Evolutionary conservation across 2,888 invertebrate species (phyloP).

Genomic region (Rotaria magnacalcarata): DNA sequence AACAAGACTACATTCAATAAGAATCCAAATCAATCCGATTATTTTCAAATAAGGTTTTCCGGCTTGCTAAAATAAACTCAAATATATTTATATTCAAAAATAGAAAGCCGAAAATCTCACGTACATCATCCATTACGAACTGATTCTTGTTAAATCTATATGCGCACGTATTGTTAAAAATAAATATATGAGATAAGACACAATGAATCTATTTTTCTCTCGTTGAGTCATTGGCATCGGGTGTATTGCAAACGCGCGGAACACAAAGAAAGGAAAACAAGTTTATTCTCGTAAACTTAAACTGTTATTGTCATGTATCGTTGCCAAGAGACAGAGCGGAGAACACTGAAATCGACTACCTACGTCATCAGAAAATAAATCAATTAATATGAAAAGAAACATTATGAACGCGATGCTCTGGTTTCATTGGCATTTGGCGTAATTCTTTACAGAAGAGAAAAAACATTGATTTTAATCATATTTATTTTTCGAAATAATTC

Average conservation of each 20-base stretch:
- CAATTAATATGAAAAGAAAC: neutral
- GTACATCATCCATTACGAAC: neutral
- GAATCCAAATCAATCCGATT: neutral
- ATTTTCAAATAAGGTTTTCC: neutral
- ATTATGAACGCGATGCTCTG: neutral
- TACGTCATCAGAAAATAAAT: neutral
- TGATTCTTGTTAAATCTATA: neutral
- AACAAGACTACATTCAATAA: constrained; percentile 4
- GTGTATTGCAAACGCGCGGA: neutral
- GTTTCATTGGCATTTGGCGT: too few species aligned
- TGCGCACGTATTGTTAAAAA: neutral
- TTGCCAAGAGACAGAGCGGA: neutral
- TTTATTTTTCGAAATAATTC: too few species aligned
- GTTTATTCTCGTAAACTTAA: neutral
- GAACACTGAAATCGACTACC: neutral
- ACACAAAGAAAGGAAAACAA: neutral
- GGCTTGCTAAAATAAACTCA: neutral
- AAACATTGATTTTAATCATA: too few species aligned
- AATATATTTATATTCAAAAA: neutral
- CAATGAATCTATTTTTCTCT: neutral
- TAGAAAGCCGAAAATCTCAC: neutral
- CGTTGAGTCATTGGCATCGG: neutral
- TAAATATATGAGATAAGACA: neutral
- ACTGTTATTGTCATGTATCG: neutral
- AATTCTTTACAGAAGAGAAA: too few species aligned